phyloP scores from a whole-genome alignment of 2,888 invertebrate species.

The Stenchaetothrips biformis region DNA sequence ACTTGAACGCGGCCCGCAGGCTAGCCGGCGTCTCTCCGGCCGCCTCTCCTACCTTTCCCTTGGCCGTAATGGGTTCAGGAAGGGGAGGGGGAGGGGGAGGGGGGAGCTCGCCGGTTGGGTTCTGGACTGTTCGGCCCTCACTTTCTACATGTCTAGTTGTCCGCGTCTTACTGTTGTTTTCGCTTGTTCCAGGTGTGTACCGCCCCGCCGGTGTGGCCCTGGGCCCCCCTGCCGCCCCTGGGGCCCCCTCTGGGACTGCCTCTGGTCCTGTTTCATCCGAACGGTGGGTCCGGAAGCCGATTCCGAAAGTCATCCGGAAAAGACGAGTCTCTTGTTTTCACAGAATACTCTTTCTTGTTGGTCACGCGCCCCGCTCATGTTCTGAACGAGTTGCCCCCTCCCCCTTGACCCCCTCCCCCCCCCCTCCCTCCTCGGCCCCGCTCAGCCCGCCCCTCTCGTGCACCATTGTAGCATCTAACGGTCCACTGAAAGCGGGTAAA shows the following conservation, averaged over 20 bases:
- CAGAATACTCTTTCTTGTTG: neutral
- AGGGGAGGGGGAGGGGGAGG: neutral
- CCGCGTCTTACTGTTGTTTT: neutral
- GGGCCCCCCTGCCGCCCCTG: neutral
- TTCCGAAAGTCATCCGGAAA: too few relatives aligned
- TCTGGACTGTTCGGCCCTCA: neutral
- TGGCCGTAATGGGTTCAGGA: neutral
- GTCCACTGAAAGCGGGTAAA: constrained; percentile 10
- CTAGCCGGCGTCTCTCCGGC: neutral
- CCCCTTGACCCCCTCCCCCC: neutral
- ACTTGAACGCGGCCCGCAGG: neutral
- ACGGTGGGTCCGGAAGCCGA: too few relatives aligned
- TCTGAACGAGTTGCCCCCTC: neutral
- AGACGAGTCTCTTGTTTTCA: neutral
- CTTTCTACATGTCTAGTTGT: constrained; percentile 16
- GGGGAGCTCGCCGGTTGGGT: neutral
- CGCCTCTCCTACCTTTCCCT: neutral
- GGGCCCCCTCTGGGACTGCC: too few relatives aligned
- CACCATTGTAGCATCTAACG: constrained; percentile 16
- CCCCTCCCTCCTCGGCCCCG: neutral
- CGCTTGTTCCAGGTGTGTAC: constrained; percentile 13
- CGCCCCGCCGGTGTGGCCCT: neutral
- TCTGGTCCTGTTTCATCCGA: too few relatives aligned
- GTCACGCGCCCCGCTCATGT: constrained; percentile 1
- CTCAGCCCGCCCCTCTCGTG: neutral